Base-by-base conservation (phyloP, 2,888 invertebrate species). In the Epinotia brunnichana region DNA sequence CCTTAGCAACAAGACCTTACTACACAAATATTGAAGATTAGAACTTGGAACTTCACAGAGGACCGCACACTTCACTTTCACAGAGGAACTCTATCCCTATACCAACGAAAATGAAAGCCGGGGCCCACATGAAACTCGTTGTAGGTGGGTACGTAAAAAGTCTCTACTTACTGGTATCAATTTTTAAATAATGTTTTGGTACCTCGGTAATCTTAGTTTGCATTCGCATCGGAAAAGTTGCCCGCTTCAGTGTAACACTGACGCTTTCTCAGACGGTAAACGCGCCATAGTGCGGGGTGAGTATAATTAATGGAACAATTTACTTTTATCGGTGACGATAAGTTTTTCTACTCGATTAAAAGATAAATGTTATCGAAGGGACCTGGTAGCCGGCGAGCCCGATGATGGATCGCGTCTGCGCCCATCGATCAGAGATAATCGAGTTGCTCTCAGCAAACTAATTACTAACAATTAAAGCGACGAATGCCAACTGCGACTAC, bases 261-360 rank as follows among this genome's bases (percentile, higher is more conserved):
- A 48, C 48, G 7, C n/a, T n/a, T 4, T 15, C 48, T 13, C 4
- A 48, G 21, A 44, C 10, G 21, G 10, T 48, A n/a, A 53, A 21
- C 35, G 35, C 21, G 41, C 53, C 56, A 41, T 21, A 41, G 39
- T 24, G 62, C 24, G 48, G 29, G 21, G 21, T 35, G 1, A 35
- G 29, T 44, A 48, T 21, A 44, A 17, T 24, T 51, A 48, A 63
- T 19, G 3, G 41, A 39, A 41, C 13, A 66, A 56, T 21, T 15
- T 15, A 56, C 54, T 21, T 21, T 66, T 53, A 63, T 63, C 63
- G 35, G 17, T 17, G 21, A 5, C n/a, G 64, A 66, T 66, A 66
- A 56, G 21, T 66, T 64, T 56, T 57, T 48, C n/a, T 24, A 66
- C 21, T 56, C 66, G 66, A 56, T 66, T 66, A 66, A 66, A 66